These are phyloP conservation scores for Aeoliscus strigatus DNA, from an alignment of 2,797 vertebrate species.

Conservation along the genomic window DNA sequence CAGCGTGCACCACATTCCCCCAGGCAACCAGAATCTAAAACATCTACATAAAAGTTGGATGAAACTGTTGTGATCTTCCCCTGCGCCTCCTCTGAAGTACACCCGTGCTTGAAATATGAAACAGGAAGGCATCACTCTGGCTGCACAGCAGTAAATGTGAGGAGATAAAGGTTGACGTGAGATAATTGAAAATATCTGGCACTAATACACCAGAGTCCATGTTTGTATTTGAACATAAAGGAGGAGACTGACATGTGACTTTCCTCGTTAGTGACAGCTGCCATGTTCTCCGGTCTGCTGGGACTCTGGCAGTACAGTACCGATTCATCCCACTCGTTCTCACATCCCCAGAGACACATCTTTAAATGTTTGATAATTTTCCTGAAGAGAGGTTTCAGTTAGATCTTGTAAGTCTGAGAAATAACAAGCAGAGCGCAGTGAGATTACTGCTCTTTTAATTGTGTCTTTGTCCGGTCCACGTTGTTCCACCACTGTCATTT, in stretches of 20 bases:
- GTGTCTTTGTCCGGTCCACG: conserved; percentile 37
- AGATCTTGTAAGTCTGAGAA: conserved; percentile 38
- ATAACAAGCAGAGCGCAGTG: conserved; percentile 31
- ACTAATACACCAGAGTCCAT: conserved; percentile 59
- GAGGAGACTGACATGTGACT: conserved; percentile 66
- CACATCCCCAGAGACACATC: conserved; percentile 56
- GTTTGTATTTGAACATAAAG: conserved; percentile 74
- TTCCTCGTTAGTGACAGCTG: conserved; percentile 78
- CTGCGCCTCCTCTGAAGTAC: conserved; percentile 60
- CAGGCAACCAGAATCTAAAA: conserved; percentile 67
- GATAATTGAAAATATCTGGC: conserved; percentile 75
- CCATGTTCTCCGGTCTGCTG: conserved; percentile 71
- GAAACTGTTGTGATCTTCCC: conserved; percentile 69
- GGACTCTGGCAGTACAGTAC: conserved; percentile 56
- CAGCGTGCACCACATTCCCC: conserved; percentile 59
- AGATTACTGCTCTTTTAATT: conserved; percentile 46
- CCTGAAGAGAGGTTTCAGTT: conserved; percentile 49
- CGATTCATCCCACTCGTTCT: conserved; percentile 61
- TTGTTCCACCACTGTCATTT: conserved; percentile 25
- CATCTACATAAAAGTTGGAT: conserved; percentile 77
- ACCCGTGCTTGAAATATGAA: conserved; percentile 59
- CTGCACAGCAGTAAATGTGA: conserved; percentile 51
- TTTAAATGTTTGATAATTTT: conserved; percentile 70
- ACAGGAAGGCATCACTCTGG: conserved; percentile 58
- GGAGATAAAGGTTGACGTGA: conserved; percentile 67